Evolutionary conservation across 2,113 vertebrate species (phyloP), one percentile per base, ranked within the genome.

Genomic region (Acrocephalus arundinaceus): DNA sequence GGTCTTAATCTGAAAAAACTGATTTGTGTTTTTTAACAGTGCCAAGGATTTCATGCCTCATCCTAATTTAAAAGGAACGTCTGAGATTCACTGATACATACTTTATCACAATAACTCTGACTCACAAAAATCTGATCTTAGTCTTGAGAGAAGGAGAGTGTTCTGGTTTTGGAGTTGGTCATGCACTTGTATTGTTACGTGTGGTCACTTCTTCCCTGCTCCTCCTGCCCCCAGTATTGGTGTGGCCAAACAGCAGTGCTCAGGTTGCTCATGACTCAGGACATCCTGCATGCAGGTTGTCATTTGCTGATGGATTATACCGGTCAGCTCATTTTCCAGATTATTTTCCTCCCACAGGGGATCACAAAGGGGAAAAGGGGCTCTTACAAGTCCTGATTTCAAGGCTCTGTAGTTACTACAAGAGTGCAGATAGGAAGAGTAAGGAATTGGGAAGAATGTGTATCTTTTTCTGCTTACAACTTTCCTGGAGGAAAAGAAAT

Each of bases 261-360:
- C 1, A 2, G 30, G 7, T 57, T 35, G 52, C 62, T 19, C 5
- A 0, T 52, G n/a, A 1, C 24, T 87, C 1, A 0, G 49, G 33
- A 45, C 27, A 33, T 72, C 35, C 31, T 4, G 0, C 24, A 3
- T 72, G 31, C 54, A 80, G 21, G 8, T 72, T 76, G 17, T 35
- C 37, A 45, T 67, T 30, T 87, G 18, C 46, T 77, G 33, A 4
- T n/a, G 33, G 24, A 23, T 77, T n/a, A 15, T 16, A 33, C 35
- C 8, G 28, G 10, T 85, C 70, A 73, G 22, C 20, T 77, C 23
- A 8, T 84, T 80, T 76, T 67, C 37, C 63, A 17, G 58, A 22
- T 55, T 22, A 9, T 73, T 77, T 73, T 24, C 25, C 16, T 13
- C 6, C 23, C 18, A 35, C 6, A 2, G 48, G 9, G 27, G 27